Base-by-base conservation (phyloP, 2,797 vertebrate genomes). In the Okamejei kenojei region DNA sequence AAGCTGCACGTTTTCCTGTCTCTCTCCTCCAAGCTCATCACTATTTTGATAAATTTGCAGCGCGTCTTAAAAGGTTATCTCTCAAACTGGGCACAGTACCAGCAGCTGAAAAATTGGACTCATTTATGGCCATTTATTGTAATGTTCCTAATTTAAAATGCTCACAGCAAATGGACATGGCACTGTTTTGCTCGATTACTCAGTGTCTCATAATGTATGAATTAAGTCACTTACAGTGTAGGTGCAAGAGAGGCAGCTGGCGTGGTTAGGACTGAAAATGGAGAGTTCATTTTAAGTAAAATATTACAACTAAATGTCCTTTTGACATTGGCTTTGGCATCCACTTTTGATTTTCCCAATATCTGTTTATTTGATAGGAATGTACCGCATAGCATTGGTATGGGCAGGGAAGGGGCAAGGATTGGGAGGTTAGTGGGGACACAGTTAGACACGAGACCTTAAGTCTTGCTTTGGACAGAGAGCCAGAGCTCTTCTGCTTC, bases 61-160 rank as follows among this genome's bases (percentile, higher is more conserved):
- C 76, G 76, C 1, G 26, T 54, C 54, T 74, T 26, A n/a, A 74
- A 74, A 74, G 90, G 21, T 11, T 26, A 73, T 45, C 68, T 91
- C 45, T 73, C 23, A 74, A 74, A 32, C 71, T 76, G 45, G 13
- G 68, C 23, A 92, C 23, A 29, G 35, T 38, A 54, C 11, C 38
- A 92, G 71, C 68, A 74, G 35, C 71, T 73, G 65, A 92, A 54
- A 91, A 58, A 73, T 74, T 1, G 54, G 71, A 23, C 73, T 91
- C 26, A 21, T 91, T 91, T 11, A 45, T 45, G 21, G 63, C 10
- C 35, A 76, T 7, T 54, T 92, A 73, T 76, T 54, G 10, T 92
- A 74, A 29, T 92, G 7, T 54, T 74, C 73, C 71, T 29, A 92
- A 92, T 54, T 45, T 92, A 74, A 74, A 92, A 73, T n/a, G 54